Conservation (phyloP, 1,140 invertebrate species). For the Thalassaphorura encarpata region DNA sequence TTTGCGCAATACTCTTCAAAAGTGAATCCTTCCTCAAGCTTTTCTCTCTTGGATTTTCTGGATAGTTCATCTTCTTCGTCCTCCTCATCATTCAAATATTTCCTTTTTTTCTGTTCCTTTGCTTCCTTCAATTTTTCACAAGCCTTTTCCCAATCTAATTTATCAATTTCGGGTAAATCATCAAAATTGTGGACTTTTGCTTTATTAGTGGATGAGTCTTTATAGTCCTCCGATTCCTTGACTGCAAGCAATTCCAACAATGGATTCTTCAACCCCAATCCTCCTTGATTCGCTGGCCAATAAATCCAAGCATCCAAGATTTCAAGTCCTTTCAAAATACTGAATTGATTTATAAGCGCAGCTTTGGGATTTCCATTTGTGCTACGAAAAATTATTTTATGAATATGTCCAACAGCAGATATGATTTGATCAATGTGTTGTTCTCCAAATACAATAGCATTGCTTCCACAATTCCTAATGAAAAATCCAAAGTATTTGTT, state of each 20-base stretch:
- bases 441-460: conserved; percentile 8
- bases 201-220: background rate
- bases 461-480: conserved; percentile 19
- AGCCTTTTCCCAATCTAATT: background rate
- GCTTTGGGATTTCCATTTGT: conserved; percentile 1
- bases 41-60: background rate
- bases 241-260: conserved; percentile 14
- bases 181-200: no score
- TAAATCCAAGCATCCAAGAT: conserved; percentile 18
- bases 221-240: conserved; percentile 1
- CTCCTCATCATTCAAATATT: background rate
- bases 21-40: background rate
- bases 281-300: conserved; percentile 18
- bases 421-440: conserved; percentile 22
- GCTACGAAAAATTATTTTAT: background rate
- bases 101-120: background rate
- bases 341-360: background rate
- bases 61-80: no score
- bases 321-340: background rate
- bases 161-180: background rate
- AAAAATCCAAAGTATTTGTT: conserved; percentile 19
- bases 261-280: conserved; percentile 13
- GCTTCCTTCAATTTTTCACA: background rate
- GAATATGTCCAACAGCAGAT: background rate
- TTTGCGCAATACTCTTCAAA: background rate